These are phyloP conservation scores for Parnassius mnemosyne DNA, from an alignment of 2,888 invertebrate genomes.

Conservation along the genomic window DNA sequence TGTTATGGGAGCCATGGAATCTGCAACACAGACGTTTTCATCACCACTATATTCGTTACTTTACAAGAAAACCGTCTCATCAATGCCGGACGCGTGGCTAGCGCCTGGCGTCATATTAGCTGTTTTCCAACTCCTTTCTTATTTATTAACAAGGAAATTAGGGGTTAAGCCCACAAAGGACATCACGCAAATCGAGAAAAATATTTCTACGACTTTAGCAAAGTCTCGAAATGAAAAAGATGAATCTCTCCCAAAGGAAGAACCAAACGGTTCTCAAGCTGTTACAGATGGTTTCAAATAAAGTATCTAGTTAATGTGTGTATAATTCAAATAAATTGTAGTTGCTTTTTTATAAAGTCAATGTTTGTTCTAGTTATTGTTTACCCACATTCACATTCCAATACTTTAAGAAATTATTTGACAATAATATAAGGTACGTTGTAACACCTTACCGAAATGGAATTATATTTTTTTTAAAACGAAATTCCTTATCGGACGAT, in stretches of 20 bases:
- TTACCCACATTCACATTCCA: too few species aligned
- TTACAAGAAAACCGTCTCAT: constrained; percentile 64
- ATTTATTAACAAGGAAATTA: constrained; percentile 50
- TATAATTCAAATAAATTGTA: constrained; percentile 3
- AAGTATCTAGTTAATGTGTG: constrained; percentile 10
- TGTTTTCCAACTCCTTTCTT: constrained; percentile 57
- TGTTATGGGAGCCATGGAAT: constrained; percentile 69
- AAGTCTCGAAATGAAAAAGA: constrained; percentile 25
- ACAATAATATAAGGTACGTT: too few species aligned
- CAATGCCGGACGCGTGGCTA: constrained; percentile 67
- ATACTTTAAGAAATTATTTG: too few species aligned
- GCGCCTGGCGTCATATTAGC: constrained; percentile 60
- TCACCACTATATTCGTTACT: constrained; percentile 69
- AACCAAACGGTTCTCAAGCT: constrained; percentile 3
- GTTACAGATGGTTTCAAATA: constrained; percentile 12
- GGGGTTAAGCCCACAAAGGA: constrained; percentile 19
- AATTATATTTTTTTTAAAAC: too few species aligned
- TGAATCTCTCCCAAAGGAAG: constrained; percentile 19
- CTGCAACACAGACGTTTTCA: constrained; percentile 66
- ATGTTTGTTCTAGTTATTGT: not conserved
- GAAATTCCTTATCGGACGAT: too few species aligned
- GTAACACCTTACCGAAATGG: too few species aligned
- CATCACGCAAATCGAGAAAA: constrained; percentile 24
- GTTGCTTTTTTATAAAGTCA: not conserved
- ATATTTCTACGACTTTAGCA: constrained; percentile 9